These are phyloP conservation scores for Cheilosia vernalis DNA, from an alignment of 2,888 invertebrate species.

Conservation along the genomic window DNA sequence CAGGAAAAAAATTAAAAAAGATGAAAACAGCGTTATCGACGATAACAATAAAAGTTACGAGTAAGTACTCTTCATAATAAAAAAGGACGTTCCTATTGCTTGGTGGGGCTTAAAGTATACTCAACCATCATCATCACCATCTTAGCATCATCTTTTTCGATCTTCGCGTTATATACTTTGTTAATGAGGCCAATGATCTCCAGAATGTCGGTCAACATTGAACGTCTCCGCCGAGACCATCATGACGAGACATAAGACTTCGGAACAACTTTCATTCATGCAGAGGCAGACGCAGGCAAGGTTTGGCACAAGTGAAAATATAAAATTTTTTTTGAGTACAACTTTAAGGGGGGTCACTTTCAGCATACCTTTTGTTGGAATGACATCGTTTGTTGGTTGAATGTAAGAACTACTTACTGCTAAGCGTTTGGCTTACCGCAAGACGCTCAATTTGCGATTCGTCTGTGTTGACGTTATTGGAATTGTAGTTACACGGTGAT, in stretches of 20 bases:
- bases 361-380: neutral
- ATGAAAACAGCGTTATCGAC: conserved; percentile 17
- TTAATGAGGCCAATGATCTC: conserved; percentile 61
- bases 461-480: neutral
- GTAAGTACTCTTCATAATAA: conserved; percentile 10
- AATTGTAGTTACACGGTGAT: neutral
- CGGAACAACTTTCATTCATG: conserved; percentile 69
- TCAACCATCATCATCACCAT: conserved; percentile 4
- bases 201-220: conserved; percentile 61
- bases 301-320: conserved; percentile 67
- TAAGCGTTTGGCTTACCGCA: neutral
- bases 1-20: conserved; percentile 11
- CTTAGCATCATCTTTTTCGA: conserved; percentile 30
- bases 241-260: conserved; percentile 21
- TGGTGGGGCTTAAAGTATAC: neutral
- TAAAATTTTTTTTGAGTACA: conserved; percentile 1
- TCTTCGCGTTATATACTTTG: conserved; percentile 38
- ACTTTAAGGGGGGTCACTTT: conserved; percentile 27
- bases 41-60: conserved; percentile 1
- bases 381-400: conserved; percentile 15
- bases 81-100: conserved; percentile 8
- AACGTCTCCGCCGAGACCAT: conserved; percentile 8
- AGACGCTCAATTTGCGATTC: neutral
- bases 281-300: conserved; percentile 58
- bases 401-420: neutral